Evolutionary conservation across 2,888 invertebrate genomes (phyloP).

Genomic region (Oscheius sp.): DNA sequence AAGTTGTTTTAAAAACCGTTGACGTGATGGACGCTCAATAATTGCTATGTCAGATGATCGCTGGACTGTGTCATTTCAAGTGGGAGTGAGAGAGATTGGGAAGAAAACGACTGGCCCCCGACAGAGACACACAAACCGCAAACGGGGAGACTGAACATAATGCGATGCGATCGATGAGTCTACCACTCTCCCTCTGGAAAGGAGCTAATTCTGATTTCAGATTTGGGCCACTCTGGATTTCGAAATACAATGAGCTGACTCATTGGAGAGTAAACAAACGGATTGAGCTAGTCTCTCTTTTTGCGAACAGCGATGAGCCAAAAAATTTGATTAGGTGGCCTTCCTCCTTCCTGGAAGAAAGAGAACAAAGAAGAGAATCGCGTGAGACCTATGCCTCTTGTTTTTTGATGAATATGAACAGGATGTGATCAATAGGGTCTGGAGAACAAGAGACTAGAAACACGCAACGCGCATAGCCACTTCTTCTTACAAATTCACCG

Average conservation of each 20-base stretch:
- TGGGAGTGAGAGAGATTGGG: slow-evolving; percentile 1
- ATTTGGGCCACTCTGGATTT: no score
- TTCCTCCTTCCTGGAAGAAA: no score
- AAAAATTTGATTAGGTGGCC: no score
- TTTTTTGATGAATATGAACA: slow-evolving; percentile 11
- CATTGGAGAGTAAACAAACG: no score
- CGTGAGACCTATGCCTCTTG: background rate
- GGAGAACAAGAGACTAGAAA: slow-evolving; percentile 11
- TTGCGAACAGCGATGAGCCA: no score
- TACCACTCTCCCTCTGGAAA: no score
- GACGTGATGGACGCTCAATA: slow-evolving; percentile 13
- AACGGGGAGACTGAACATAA: slow-evolving; percentile 27
- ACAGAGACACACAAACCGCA: slow-evolving; percentile 23
- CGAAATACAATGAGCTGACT: no score
- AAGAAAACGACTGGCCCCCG: slow-evolving; percentile 25
- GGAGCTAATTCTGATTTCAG: slow-evolving; percentile 20
- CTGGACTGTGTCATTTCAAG: slow-evolving; percentile 26
- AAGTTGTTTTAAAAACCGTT: slow-evolving; percentile 5
- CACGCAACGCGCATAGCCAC: slow-evolving; percentile 13
- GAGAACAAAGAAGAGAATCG: background rate
- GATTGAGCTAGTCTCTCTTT: no score
- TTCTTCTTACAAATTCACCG: slow-evolving; percentile 21
- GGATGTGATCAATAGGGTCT: slow-evolving; percentile 17
- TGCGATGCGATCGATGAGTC: slow-evolving; percentile 26
- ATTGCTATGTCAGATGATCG: slow-evolving; percentile 20